Conservation (phyloP, 2,113 vertebrate genomes). For the Pachyramphus minor region DNA sequence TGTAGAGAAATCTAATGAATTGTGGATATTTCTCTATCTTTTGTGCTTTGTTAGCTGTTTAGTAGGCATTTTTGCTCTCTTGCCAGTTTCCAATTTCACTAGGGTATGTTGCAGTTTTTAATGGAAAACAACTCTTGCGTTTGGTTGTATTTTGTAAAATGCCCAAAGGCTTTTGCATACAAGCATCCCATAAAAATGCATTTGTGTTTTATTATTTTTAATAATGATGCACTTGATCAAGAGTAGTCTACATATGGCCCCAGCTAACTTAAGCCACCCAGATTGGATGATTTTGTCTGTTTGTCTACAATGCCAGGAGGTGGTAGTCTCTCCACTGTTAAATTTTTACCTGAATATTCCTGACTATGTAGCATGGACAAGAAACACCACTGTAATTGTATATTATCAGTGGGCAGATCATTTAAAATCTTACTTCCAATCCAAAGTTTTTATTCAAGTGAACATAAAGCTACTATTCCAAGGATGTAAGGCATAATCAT, state of each 20-base stretch:
- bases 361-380: background rate
- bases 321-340: background rate
- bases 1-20: background rate
- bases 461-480: background rate
- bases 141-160: background rate
- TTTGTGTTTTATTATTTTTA: background rate
- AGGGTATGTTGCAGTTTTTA: background rate
- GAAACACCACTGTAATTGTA: background rate
- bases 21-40: background rate
- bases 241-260: background rate
- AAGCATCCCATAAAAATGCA: background rate
- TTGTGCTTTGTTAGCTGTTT: background rate
- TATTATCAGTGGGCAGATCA: background rate
- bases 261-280: background rate
- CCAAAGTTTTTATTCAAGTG: background rate
- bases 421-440: background rate
- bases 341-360: background rate
- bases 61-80: background rate
- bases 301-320: background rate
- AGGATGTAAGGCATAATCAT: background rate
- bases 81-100: background rate
- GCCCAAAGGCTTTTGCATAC: background rate
- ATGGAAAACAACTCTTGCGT: background rate
- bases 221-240: background rate
- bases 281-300: background rate